Evolutionary conservation across 1,140 invertebrate genomes (phyloP).

Genomic region (Caenorhabditis briggsae): DNA sequence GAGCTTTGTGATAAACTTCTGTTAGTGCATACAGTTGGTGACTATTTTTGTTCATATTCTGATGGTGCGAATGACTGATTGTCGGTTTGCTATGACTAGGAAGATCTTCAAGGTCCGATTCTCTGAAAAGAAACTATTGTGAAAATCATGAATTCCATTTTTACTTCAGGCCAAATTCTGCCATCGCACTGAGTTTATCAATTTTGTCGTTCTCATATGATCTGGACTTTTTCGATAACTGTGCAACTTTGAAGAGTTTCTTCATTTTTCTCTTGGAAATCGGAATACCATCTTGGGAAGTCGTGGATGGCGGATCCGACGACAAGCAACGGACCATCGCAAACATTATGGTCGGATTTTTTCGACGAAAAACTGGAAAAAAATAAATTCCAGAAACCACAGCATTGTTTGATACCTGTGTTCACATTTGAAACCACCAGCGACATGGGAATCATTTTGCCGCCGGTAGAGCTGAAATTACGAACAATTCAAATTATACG

Average conservation of each 20-base stretch:
- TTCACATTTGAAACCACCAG: conserved; percentile 37
- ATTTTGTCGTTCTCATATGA: conserved; percentile 74
- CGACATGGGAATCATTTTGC: conserved; percentile 38
- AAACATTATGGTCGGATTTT: not conserved
- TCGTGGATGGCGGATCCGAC: not conserved
- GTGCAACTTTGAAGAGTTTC: conserved; percentile 69
- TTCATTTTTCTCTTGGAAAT: conserved; percentile 61
- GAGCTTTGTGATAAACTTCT: conserved; percentile 70
- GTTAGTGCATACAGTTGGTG: conserved; percentile 65
- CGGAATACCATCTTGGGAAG: not conserved
- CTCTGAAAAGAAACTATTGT: conserved; percentile 17
- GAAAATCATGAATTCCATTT: not conserved
- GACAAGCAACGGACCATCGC: conserved; percentile 31
- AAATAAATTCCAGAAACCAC: not conserved
- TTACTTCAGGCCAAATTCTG: conserved; percentile 67
- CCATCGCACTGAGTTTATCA: conserved; percentile 70
- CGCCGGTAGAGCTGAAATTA: not conserved
- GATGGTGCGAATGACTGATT: conserved; percentile 14
- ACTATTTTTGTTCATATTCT: conserved; percentile 30
- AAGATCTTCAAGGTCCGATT: conserved; percentile 53
- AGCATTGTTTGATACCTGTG: conserved; percentile 1
- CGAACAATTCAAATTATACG: not conserved
- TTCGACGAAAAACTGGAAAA: conserved; percentile 11
- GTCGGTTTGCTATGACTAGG: conserved; percentile 18
- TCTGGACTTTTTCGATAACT: conserved; percentile 61